These are phyloP conservation scores for Eulemur rubriventer DNA, from an alignment of 2,797 vertebrate species.

Conservation along the genomic window DNA sequence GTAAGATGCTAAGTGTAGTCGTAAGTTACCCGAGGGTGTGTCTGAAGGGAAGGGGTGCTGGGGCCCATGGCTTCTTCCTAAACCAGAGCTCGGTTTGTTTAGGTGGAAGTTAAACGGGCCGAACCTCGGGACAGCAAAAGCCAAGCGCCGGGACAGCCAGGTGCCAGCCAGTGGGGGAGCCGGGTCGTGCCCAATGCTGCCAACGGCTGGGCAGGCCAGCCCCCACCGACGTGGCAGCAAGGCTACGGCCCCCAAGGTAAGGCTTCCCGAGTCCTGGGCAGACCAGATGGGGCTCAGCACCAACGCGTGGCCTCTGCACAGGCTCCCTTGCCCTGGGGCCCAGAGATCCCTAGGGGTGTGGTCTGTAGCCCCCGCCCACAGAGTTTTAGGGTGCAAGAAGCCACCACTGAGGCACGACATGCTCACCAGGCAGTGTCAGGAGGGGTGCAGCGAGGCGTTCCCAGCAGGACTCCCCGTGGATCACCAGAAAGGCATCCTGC, in stretches of 20 bases:
- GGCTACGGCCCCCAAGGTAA: conserved; percentile 98
- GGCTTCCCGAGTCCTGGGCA: not conserved
- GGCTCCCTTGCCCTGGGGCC: not conserved
- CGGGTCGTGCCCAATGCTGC: conserved; percentile 96
- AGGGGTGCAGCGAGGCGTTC: not conserved
- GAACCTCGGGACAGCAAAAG: conserved; percentile 98
- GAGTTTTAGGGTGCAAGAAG: not conserved
- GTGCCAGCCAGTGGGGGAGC: conserved; percentile 95
- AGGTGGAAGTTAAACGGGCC: conserved; percentile 99
- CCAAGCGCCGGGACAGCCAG: conserved; percentile 92
- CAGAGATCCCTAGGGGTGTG: not conserved
- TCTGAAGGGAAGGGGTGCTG: conserved; percentile 87
- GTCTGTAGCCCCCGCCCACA: not conserved
- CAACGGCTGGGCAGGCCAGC: conserved; percentile 98
- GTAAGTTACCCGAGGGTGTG: conserved; percentile 88
- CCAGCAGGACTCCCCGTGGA: too few species aligned
- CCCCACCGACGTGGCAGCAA: conserved; percentile 97
- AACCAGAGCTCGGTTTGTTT: conserved; percentile 89
- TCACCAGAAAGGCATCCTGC: not conserved
- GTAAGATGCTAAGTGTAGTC: conserved; percentile 89
- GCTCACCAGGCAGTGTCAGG: not conserved
- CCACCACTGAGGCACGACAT: not conserved
- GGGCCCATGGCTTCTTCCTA: conserved; percentile 80
- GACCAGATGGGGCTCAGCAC: not conserved
- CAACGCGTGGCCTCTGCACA: not conserved